phyloP scores from a whole-genome alignment of 1,140 invertebrate species.

The Cotesia glomerata region DNA sequence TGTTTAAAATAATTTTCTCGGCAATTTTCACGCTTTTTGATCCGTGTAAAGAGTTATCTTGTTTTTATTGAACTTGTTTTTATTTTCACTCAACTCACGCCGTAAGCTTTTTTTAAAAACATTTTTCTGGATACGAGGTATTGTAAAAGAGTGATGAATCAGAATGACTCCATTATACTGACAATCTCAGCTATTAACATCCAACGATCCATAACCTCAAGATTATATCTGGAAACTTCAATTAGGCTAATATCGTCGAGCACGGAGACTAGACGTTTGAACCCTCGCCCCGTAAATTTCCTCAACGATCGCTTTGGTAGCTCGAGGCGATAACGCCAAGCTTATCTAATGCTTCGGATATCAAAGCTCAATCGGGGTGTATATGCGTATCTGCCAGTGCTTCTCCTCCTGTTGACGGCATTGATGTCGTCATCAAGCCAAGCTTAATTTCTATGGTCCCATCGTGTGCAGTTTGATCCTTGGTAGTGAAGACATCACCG shows the following conservation, averaged over 20 bases:
- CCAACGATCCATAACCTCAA: not conserved
- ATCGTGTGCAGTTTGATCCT: not conserved
- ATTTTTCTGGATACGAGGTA: not conserved
- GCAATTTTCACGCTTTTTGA: too few species aligned
- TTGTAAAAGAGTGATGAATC: not conserved
- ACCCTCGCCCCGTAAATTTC: not conserved
- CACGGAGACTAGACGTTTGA: not conserved
- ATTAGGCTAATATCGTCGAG: constrained; percentile 1
- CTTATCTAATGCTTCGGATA: constrained; percentile 12
- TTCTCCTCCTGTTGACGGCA: not conserved
- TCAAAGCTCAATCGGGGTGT: constrained; percentile 13
- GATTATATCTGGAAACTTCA: constrained; percentile 10
- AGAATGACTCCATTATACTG: not conserved
- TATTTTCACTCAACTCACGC: not conserved
- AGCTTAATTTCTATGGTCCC: not conserved
- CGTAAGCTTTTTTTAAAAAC: not conserved
- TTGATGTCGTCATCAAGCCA: constrained; percentile 10
- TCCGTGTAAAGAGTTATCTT: too few species aligned
- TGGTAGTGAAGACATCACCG: not conserved
- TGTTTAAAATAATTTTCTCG: too few species aligned
- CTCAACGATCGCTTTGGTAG: not conserved
- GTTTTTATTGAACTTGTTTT: too few species aligned
- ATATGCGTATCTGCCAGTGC: not conserved
- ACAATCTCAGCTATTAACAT: not conserved
- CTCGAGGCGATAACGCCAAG: constrained; percentile 3